Base-by-base conservation (phyloP, 2,113 vertebrate species). In the Peromyscus polionotus region DNA sequence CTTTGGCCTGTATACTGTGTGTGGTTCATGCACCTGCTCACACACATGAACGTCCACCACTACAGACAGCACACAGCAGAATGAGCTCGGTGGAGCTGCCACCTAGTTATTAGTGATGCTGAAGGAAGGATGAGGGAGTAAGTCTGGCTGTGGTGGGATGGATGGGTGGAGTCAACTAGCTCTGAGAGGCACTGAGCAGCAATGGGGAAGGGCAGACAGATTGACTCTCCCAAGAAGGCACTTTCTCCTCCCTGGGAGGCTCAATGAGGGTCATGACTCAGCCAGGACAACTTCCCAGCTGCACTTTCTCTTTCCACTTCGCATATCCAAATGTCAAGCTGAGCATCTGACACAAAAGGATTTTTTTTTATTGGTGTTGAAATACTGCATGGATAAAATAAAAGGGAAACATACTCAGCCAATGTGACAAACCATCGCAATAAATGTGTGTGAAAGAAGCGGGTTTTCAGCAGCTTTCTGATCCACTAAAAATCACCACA, bases 241-340 rank as follows among this genome's bases (percentile, higher is more conserved):
- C 26, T 28, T 28, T 9, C 42, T 65, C 45, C 10, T 24, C n/a
- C 20, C n/a, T 42, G 14, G 7, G 76, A 77, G 36, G 20, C 51
- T 45, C 31, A 3, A 24, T 42, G 63, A 85, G 36, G 28, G 33
- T 83, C 70, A 13, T 39, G 54, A 8, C 45, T 85, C 81, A 93
- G 84, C 24, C 26, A 63, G 16, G 65, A 68, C 61, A 48, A 10
- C 36, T 7, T 81, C 9, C 72, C 61, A 45, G 42, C 8, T 79
- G 67, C 39, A 61, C 61, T 68, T 81, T 68, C 73, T 88, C 70
- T 80, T 51, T 81, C 67, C 7, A 3, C 8, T 83, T 80, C 79
- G 68, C 91, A 92, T 39, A 96, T 3, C 89, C 92, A 95, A 87
- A 97, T 94, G 86, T 80, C 39, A 93, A 91, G 81, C 75, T 63